A percentile compares a stretch with the other conserved stretches of the same genome.
Conservation (phyloP, 1,140 invertebrate species). For the Oscheius sp. region DNA sequence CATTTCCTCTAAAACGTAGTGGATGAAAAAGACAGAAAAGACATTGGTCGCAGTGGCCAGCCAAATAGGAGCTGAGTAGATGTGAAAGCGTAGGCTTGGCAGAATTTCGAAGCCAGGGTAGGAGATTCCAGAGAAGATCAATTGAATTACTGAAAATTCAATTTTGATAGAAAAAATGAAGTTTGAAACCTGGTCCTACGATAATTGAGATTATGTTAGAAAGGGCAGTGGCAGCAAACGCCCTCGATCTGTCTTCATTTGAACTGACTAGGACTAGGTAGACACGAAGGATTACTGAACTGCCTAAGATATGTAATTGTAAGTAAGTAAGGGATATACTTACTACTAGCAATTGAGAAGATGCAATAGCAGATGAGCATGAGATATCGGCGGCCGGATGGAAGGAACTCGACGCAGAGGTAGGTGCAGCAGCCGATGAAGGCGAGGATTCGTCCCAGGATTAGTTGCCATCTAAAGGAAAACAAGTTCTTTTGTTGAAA, state of each 20-base stretch:
- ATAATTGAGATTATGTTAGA: slow-evolving; percentile 19
- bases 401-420: slow-evolving; percentile 13
- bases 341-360: slow-evolving; percentile 14
- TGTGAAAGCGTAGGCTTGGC: slow-evolving; percentile 13
- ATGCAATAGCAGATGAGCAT: slow-evolving; percentile 20
- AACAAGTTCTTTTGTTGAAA: neutral
- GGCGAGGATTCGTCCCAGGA: slow-evolving; percentile 18
- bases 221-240: slow-evolving; percentile 15
- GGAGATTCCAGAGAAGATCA: slow-evolving; percentile 18
- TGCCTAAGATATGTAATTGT: neutral
- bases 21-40: slow-evolving; percentile 17
- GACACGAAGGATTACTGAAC: slow-evolving; percentile 11
- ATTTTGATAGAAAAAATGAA: neutral
- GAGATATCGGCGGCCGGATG: slow-evolving; percentile 23
- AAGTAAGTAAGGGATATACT: neutral
- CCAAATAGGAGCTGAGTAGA: slow-evolving; percentile 27
- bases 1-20: slow-evolving; percentile 14
- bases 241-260: slow-evolving; percentile 17
- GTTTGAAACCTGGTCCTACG: neutral
- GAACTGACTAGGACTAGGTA: slow-evolving; percentile 16
- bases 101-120: slow-evolving; percentile 17
- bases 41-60: slow-evolving; percentile 19
- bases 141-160: slow-evolving; percentile 30
- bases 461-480: slow-evolving; percentile 12
- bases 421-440: slow-evolving; percentile 17